Evolutionary conservation across 2,797 vertebrate species (phyloP), one percentile per base, ranked within the genome.

Genomic region (Echiichthys vipera): DNA sequence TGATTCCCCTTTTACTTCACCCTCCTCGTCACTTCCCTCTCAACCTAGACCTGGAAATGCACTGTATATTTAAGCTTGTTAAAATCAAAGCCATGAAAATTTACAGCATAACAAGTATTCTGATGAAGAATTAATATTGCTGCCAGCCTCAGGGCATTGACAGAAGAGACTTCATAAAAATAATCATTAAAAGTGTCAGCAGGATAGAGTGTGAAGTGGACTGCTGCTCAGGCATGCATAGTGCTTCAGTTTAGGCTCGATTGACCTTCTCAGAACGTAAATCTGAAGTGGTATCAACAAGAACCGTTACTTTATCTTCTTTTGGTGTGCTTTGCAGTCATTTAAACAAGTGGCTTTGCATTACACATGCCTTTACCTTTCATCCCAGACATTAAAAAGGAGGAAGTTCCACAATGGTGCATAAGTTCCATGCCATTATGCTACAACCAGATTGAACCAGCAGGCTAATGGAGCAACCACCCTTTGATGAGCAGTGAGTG

Each of bases 111-210:
- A 53, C 46, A 74, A 62, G 55, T 72, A 77, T 77, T 65, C 51
- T 77, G 71, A 77, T 82, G 59, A 79, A 80, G 68, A 77, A 84
- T 74, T 74, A 80, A 77, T 80, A 55, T 72, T 62, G 51, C 51
- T 30, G 49, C 40, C 61, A 50, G 72, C 78, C 78, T 73, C 54
- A 5, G 78, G 84, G 74, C 68, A 50, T 53, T 14, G 4, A 46
- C 56, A 54, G 63, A 77, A 22, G 24, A 79, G 56, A 57, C 49
- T 71, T 89, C 72, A 64, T 67, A 51, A 59, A 74, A 86, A 80
- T n/a, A n/a, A 82, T 82, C 57, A 83, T 78, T 65, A 58, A 53
- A 72, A 42, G 63, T 59, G 45, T 71, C 75, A 71, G 59, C 63
- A 22, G 57, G 42, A 55, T 39, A 22, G 30, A 17, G 51, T 61